Conservation (phyloP, 2,888 invertebrate genomes). For the Geotrupes spiniger region DNA sequence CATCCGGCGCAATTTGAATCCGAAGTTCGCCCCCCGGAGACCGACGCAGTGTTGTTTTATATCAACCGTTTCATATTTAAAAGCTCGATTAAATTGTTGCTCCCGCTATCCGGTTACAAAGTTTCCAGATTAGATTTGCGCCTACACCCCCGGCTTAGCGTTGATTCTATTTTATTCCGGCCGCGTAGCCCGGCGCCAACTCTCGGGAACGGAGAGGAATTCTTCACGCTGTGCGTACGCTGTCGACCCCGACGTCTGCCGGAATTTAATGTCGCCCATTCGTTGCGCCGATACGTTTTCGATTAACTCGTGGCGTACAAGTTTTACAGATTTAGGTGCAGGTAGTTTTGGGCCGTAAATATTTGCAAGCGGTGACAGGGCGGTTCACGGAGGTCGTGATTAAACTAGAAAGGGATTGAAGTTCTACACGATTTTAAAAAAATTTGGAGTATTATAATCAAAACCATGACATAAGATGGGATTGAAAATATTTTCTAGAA, state of each 20-base stretch:
- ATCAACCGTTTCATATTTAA: slow-evolving; percentile 34
- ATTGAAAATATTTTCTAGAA: too few species aligned
- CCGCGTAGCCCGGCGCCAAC: neutral
- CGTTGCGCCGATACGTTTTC: too few species aligned
- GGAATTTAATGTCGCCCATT: too few species aligned
- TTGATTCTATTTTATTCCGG: slow-evolving; percentile 2
- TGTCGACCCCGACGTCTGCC: neutral
- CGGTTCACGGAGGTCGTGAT: too few species aligned
- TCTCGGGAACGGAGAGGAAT: neutral
- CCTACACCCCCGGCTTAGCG: neutral
- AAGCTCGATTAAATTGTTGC: slow-evolving; percentile 32
- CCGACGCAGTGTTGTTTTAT: slow-evolving; percentile 29
- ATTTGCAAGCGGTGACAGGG: too few species aligned
- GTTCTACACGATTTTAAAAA: too few species aligned
- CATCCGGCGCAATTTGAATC: slow-evolving; percentile 19
- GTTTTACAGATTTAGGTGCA: too few species aligned
- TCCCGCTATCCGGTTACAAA: slow-evolving; percentile 30
- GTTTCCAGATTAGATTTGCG: slow-evolving; percentile 9
- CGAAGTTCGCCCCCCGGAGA: slow-evolving; percentile 25
- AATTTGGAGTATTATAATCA: too few species aligned
- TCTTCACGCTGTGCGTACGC: neutral
- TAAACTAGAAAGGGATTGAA: too few species aligned
- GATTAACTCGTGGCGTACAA: too few species aligned
- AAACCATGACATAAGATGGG: too few species aligned
- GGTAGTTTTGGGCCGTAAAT: too few species aligned